These are phyloP conservation scores for Serrognathus titanus DNA, from an alignment of 2,888 invertebrate genomes.

Conservation along the genomic window DNA sequence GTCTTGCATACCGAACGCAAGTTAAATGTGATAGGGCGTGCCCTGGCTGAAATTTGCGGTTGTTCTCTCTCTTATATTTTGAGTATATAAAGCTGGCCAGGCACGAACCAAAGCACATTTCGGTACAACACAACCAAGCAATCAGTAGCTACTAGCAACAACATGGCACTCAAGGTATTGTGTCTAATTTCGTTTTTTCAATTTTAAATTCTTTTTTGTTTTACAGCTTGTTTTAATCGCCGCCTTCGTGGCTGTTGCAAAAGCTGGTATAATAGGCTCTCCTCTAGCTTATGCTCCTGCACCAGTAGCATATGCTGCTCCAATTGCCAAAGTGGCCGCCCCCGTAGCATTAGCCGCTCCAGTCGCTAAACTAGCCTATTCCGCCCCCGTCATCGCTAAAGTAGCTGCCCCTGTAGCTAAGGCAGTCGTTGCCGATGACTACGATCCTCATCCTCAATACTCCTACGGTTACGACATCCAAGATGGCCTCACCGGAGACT, in stretches of 20 bases:
- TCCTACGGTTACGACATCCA: slow-evolving; percentile 57
- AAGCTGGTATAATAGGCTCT: slow-evolving; percentile 25
- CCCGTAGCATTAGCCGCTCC: slow-evolving; percentile 23
- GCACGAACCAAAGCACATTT: too few relatives aligned
- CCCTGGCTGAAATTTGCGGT: too few relatives aligned
- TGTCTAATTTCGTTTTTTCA: neutral
- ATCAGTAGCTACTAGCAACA: neutral
- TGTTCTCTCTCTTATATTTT: neutral
- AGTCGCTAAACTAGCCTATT: slow-evolving; percentile 15
- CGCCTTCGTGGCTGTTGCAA: neutral
- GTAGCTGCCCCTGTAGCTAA: slow-evolving; percentile 31
- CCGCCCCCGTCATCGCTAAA: slow-evolving; percentile 38
- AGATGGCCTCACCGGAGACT: slow-evolving; percentile 54
- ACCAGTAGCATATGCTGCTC: slow-evolving; percentile 28
- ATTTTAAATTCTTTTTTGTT: neutral
- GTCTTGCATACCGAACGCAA: neutral
- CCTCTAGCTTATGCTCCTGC: slow-evolving; percentile 29
- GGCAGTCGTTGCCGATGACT: slow-evolving; percentile 43
- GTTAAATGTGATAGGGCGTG: too few relatives aligned
- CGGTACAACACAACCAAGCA: neutral
- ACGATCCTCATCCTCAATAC: slow-evolving; percentile 56
- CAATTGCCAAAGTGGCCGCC: slow-evolving; percentile 32
- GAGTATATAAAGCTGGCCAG: neutral
- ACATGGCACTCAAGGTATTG: slow-evolving; percentile 6
- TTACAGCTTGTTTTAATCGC: neutral